phyloP scores from a whole-genome alignment of 2,888 invertebrate species.

The Diogma glabrata region DNA sequence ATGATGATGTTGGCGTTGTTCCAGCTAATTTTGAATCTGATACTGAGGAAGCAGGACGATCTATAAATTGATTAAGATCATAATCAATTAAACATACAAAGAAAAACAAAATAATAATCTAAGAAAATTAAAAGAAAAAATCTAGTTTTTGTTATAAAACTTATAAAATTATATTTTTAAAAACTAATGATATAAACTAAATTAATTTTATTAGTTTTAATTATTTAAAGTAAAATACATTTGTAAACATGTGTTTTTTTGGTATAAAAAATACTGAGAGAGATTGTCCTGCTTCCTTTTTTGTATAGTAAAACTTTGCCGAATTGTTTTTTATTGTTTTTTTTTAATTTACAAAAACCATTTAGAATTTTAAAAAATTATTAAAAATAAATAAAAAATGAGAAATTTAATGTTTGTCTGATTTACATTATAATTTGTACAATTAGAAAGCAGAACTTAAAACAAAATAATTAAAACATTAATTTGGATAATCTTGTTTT shows the following conservation, averaged over 20 bases:
- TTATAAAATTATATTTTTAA: neutral
- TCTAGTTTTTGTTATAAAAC: neutral
- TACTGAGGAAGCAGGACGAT: constrained; percentile 40
- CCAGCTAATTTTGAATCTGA: constrained; percentile 30
- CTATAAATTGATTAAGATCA: constrained; percentile 28
- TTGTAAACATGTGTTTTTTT: constrained; percentile 15
- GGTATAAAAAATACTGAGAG: constrained; percentile 10
- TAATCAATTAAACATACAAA: too few relatives aligned
- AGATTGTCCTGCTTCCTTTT: constrained; percentile 17
- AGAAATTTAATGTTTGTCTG: too few relatives aligned
- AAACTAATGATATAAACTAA: constrained; percentile 3
- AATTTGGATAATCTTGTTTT: too few relatives aligned
- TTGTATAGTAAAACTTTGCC: too few relatives aligned
- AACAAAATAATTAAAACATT: too few relatives aligned
- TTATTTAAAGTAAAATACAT: neutral
- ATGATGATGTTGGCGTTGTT: constrained; percentile 19
- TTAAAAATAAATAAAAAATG: too few relatives aligned
- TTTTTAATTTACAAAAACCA: too few relatives aligned
- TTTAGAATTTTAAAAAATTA: too few relatives aligned
- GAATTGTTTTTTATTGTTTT: too few relatives aligned
- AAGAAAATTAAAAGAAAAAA: constrained; percentile 3
- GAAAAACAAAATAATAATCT: constrained; percentile 4
- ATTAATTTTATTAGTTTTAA: neutral
- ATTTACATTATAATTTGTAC: too few relatives aligned
- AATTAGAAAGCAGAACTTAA: too few relatives aligned